Conservation (phyloP, 2,888 invertebrate species). For the Mesorhabditis spiculigera region DNA sequence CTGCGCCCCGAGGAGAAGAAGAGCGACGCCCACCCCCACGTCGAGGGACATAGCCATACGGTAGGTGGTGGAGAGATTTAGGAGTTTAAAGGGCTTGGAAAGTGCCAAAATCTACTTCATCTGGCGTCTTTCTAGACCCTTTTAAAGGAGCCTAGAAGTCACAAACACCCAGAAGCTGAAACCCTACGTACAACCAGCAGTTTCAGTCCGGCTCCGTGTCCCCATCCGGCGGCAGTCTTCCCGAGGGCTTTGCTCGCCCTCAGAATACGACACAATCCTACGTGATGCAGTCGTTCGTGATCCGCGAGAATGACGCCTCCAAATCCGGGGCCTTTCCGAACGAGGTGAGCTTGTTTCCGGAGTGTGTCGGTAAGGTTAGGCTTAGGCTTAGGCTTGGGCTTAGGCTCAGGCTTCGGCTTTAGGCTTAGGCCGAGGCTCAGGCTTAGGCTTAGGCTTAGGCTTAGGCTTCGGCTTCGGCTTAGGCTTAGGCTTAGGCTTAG, state of each 20-base stretch:
- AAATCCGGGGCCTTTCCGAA: slow-evolving; percentile 2
- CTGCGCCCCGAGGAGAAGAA: too few species aligned
- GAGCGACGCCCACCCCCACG: slow-evolving; percentile 12
- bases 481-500: too few species aligned
- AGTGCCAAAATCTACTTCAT: too few species aligned
- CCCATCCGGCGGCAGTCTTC: slow-evolving; percentile 44
- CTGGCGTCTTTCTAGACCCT: too few species aligned
- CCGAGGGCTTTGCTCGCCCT: slow-evolving; percentile 40
- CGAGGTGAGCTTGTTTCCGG: not conserved
- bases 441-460: too few species aligned
- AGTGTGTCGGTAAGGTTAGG: too few species aligned
- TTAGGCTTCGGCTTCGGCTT: too few species aligned
- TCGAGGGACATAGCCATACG: slow-evolving; percentile 50
- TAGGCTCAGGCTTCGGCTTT: not conserved
- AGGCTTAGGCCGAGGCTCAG: too few species aligned
- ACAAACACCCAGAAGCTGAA: too few species aligned
- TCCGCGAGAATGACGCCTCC: slow-evolving; percentile 26
- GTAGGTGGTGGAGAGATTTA: slow-evolving; percentile 17
- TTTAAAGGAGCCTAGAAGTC: too few species aligned
- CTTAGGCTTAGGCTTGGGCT: too few species aligned
- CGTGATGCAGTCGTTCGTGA: slow-evolving; percentile 40
- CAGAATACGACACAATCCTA: slow-evolving; percentile 27
- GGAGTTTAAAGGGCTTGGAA: too few species aligned
- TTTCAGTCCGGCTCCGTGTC: slow-evolving; percentile 51
- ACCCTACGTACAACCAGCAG: not conserved